Evolutionary conservation across 1,140 invertebrate genomes (phyloP).

Genomic region (Eurosta solidaginis): DNA sequence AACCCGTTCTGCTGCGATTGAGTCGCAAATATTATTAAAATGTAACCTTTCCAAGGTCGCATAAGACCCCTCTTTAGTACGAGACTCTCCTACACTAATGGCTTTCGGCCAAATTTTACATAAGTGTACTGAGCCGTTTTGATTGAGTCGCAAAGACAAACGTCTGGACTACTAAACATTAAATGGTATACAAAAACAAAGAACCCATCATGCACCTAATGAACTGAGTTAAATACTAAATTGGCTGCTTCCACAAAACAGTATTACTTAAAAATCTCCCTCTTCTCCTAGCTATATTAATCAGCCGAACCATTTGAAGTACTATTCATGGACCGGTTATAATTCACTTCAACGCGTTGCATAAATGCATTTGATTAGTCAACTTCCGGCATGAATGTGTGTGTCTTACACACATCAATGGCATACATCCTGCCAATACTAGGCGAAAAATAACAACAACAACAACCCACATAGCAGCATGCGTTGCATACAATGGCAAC

Average conservation of each 20-base stretch:
- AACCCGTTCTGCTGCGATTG: too few relatives aligned
- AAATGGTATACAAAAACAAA: neutral
- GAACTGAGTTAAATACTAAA: neutral
- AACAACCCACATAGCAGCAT: neutral
- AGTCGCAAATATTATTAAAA: too few relatives aligned
- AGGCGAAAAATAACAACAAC: neutral
- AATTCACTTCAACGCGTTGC: neutral
- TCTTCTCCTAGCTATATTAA: neutral
- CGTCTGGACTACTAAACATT: too few relatives aligned
- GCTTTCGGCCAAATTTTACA: too few relatives aligned
- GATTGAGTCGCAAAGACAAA: too few relatives aligned
- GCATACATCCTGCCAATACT: neutral
- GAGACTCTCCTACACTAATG: too few relatives aligned
- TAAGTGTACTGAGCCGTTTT: too few relatives aligned
- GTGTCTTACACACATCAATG: conserved; percentile 18
- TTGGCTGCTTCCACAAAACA: neutral
- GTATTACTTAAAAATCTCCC: neutral
- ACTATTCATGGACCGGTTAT: neutral
- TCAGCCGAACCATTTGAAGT: neutral
- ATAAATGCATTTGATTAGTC: conserved; percentile 28
- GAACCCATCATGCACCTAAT: neutral
- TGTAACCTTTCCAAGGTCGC: too few relatives aligned
- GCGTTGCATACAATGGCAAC: neutral
- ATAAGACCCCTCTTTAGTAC: too few relatives aligned
- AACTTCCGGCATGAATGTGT: conserved; percentile 13